Evolutionary conservation across 2,113 vertebrate species (phyloP).

Genomic region (Pelobates fuscus): DNA sequence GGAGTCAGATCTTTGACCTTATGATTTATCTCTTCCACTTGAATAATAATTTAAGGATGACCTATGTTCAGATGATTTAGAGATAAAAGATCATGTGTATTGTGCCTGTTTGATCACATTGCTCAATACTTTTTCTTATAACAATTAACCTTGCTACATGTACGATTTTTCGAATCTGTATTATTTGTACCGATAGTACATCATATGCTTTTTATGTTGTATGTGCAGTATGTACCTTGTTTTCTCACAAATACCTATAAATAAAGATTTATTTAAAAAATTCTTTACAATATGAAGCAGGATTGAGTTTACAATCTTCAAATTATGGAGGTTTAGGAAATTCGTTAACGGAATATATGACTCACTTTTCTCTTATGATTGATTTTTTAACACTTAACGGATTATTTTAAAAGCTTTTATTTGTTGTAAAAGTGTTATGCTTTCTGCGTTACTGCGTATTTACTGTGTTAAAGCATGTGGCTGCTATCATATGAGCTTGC

Average conservation of each 20-base stretch:
- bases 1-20: too few relatives aligned
- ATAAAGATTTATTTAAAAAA: not conserved
- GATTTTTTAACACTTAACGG: slow-evolving; percentile 41
- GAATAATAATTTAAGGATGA: too few relatives aligned
- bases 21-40: too few relatives aligned
- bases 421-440: not conserved
- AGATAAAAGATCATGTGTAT: too few relatives aligned
- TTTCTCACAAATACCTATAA: not conserved
- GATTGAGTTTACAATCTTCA: not conserved
- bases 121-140: too few relatives aligned
- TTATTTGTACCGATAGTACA: too few relatives aligned
- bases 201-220: too few relatives aligned
- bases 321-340: slow-evolving; percentile 8
- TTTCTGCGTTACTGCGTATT: slow-evolving; percentile 12
- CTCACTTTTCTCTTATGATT: slow-evolving; percentile 20
- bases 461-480: not conserved
- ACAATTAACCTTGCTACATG: too few relatives aligned
- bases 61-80: too few relatives aligned
- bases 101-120: too few relatives aligned
- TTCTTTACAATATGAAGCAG: not conserved
- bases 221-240: too few relatives aligned
- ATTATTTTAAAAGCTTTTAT: slow-evolving; percentile 30
- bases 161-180: too few relatives aligned
- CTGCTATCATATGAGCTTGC: slow-evolving; percentile 13
- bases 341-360: slow-evolving; percentile 13